These are phyloP conservation scores for Nettapus auritus DNA, from an alignment of 2,113 vertebrate species.

Conservation along the genomic window DNA sequence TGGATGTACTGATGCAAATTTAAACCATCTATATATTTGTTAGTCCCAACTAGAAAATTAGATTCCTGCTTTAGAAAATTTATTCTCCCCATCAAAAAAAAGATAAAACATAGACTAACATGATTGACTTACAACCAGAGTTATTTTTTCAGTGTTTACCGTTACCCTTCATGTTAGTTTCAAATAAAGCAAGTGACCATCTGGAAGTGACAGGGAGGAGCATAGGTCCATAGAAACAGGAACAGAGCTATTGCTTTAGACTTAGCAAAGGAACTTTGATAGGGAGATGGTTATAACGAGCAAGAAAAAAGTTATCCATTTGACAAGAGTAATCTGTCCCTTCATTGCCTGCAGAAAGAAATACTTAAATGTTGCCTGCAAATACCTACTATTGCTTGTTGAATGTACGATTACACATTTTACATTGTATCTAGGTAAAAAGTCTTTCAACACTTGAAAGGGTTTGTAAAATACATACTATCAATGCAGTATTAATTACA, in stretches of 20 bases:
- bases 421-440: background rate
- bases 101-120: background rate
- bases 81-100: background rate
- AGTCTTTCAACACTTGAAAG: background rate
- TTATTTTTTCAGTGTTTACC: background rate
- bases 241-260: background rate
- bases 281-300: background rate
- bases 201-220: background rate
- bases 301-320: background rate
- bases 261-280: background rate
- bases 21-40: background rate
- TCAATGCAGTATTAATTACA: constrained; percentile 4
- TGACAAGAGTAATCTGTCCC: background rate
- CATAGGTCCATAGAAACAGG: background rate
- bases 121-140: background rate
- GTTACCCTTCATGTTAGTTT: background rate
- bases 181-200: background rate
- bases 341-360: background rate
- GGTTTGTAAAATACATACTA: background rate
- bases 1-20: background rate
- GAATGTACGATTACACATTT: background rate
- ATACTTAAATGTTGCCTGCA: background rate
- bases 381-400: rapidly evolving
- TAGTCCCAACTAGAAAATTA: background rate
- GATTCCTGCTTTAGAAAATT: background rate